Conservation (phyloP, 2,113 vertebrate species). For the Oryzias celebensis region DNA sequence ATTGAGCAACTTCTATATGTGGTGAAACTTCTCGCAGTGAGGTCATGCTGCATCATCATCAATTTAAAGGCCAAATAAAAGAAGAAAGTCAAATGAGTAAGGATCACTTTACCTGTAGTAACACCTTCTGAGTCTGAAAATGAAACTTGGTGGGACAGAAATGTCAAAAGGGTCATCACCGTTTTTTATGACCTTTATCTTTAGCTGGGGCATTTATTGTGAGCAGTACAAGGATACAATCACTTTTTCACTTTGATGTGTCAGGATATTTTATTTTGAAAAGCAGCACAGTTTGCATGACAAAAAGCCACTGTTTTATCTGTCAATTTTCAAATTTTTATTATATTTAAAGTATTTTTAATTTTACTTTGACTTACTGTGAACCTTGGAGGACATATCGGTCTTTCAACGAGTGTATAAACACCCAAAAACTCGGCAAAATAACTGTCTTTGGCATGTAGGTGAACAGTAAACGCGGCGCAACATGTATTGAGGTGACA, state of each 20-base stretch:
- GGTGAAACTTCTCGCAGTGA: neutral
- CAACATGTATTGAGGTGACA: constrained; percentile 38
- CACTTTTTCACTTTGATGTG: too few species aligned
- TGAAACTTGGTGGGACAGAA: constrained; percentile 28
- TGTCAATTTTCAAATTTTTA: constrained; percentile 33
- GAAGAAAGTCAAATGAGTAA: constrained; percentile 56
- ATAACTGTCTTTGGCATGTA: constrained; percentile 21
- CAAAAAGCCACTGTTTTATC: constrained; percentile 3
- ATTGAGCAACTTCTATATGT: neutral
- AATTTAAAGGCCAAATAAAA: constrained; percentile 13
- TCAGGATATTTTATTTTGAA: neutral
- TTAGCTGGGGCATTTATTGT: neutral
- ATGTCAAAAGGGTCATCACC: constrained; percentile 24
- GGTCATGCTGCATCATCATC: constrained; percentile 14
- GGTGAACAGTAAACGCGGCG: constrained; percentile 39
- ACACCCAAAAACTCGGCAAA: neutral
- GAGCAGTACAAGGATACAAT: neutral
- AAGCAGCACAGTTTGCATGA: neutral
- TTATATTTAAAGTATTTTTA: neutral
- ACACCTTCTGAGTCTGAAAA: constrained; percentile 49
- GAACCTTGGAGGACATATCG: constrained; percentile 7
- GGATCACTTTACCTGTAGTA: constrained; percentile 41
- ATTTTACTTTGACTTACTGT: neutral
- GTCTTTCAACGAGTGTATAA: neutral
- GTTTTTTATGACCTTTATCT: constrained; percentile 31